phyloP scores from a whole-genome alignment of 2,113 vertebrate genomes.

The Herpailurus yagouaroundi region DNA sequence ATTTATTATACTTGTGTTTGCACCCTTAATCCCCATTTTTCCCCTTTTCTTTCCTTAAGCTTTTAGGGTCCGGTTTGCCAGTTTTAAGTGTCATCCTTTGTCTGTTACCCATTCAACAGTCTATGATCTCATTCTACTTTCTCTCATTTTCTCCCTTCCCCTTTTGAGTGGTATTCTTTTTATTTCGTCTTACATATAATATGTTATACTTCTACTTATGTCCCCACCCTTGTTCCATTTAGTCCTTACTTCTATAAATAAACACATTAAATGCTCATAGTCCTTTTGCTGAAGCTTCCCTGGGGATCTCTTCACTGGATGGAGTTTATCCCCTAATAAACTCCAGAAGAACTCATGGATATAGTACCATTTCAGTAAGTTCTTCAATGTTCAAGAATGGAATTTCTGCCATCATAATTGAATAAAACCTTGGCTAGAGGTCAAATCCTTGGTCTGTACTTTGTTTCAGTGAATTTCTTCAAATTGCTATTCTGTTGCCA shows the following conservation, averaged over 20 bases:
- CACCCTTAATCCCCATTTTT: not conserved
- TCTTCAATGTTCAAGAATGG: not conserved
- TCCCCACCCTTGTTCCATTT: not conserved
- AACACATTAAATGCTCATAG: not conserved
- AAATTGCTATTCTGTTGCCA: constrained; percentile 11
- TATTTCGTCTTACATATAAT: not conserved
- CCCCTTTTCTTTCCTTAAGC: not conserved
- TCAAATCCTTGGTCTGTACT: not conserved
- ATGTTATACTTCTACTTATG: not conserved
- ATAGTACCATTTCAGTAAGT: not conserved
- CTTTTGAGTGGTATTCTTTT: not conserved
- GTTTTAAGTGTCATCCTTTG: not conserved
- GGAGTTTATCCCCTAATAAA: not conserved
- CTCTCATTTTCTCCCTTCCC: not conserved
- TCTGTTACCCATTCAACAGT: not conserved
- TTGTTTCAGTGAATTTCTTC: not conserved
- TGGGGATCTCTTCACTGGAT: not conserved
- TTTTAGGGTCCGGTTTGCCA: not conserved
- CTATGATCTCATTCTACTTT: not conserved
- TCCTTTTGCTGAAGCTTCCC: not conserved
- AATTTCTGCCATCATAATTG: not conserved
- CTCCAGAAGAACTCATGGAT: not conserved
- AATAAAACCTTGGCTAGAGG: not conserved
- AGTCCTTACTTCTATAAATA: not conserved
- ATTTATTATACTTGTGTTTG: constrained; percentile 36